Evolutionary conservation across 2,113 vertebrate genomes (phyloP), one percentile per base, ranked within the genome.

Genomic region (Verasper variegatus): DNA sequence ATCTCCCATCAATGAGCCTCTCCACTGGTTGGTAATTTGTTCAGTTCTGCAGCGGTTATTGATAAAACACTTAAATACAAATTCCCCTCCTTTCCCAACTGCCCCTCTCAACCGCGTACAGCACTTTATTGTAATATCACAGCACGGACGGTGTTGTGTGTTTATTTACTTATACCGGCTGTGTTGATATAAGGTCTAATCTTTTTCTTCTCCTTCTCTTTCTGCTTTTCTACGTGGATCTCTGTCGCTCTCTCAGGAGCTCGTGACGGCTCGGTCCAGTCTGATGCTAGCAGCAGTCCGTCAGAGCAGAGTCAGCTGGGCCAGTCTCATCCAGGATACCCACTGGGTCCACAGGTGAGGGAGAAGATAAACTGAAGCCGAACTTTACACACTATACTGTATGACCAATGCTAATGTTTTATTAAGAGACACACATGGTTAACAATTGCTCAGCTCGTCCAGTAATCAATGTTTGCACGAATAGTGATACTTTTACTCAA

Each of bases 281-380:
- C 96, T 70, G 96, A 98, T 65, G 82, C 95, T 5, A 96, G 95
- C 89, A 95, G 94, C 91, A 95, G 94, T 82, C 94, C 96, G 56
- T 93, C 95, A 68, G 97, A 99, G 73, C 97, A 96, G 83, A 95
- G 95, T 86, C 96, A 96, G 27, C 89, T 95, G 72, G 92, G 93
- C 78, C 97, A 97, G 91, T 91, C 95, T 52, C 98, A 98, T 77
- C 95, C 96, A 18, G 82, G 95, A 0, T 99, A 96, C 86, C 92
- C 96, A 0, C 94, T 98, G 84, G 98, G 96, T 81, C 96, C 96
- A 85, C 98, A 99, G 97, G 98, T 99, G 72, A 93, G 94, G 94
- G 23, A 49, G 10, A 51, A 11, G 24, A 51, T 59, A 66, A 47
- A 47, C 21, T 6, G 7, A 54, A n/a, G 7, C 8, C 7, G 2